Base-by-base conservation (phyloP, 2,113 vertebrate species). In the Ranitomeya imitator region DNA sequence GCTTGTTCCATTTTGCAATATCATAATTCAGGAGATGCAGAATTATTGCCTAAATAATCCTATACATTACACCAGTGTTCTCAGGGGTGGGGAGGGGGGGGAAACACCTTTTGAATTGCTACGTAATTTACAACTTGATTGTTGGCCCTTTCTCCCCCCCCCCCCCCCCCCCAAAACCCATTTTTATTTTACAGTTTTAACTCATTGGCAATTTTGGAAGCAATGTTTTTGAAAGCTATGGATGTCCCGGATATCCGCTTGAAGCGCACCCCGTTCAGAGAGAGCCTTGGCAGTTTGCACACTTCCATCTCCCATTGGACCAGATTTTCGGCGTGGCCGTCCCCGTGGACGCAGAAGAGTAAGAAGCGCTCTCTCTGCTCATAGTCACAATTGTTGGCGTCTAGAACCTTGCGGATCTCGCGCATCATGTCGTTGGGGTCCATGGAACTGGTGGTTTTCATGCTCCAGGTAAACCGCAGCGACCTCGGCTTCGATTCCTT, bases 301-400 rank as follows among this genome's bases (percentile, higher is more conserved):
- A 99, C 98, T 95, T 99, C 98, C 98, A 99, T 99, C 94, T 99
- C 98, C 98, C 98, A 99, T 90, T 99, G 98, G 67, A 99, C 97
- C 80, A 99, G 96, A 94, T 94, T 97, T 90, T 99, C 98, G 0
- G 97, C 96, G 0, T 94, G 97, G 86, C 96, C 97, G 76, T 99
- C 98, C 0, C 98, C 98, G 21, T 99, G 98, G 91, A 98, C 96
- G 86, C 98, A 99, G 89, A 99, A 96, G 90, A 99, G 97, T 92
- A 99, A 95, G 96, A 99, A 99, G 89, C 96, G 95, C 95, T 99
- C 98, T 52, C 97, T 95, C 92, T 99, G 98, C 92, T 99, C 97
- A 88, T 97, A 98, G 96, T 98, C 97, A 95, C 98, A 99, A 94
- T 95, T 98, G 94, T 99, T 99, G 95, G 97, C 97, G 12, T 99